Percentiles rank a stretch among this genome's conserved stretches.
phyloP scores from a whole-genome alignment of 2,797 vertebrate species.

The Cyprinodon diabolis region DNA sequence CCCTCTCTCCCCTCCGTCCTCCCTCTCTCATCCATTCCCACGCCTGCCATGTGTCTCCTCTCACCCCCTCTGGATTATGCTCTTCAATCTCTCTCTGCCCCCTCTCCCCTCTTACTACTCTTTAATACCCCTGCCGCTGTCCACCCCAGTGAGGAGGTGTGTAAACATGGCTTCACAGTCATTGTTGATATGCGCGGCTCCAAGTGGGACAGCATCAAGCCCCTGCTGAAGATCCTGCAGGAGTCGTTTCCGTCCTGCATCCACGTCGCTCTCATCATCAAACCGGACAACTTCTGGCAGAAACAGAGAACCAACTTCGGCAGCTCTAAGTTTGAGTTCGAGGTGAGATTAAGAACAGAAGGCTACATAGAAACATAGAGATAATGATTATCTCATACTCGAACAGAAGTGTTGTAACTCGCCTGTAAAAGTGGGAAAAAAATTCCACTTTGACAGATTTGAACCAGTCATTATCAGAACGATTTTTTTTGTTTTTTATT shows the following conservation, averaged over 20 bases:
- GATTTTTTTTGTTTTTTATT: conserved; percentile 32
- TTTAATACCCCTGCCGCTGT: conserved; percentile 78
- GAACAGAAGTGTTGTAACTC: background rate
- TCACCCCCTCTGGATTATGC: conserved; percentile 57
- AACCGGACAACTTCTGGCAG: conserved; percentile 99
- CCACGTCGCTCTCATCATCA: conserved; percentile 98
- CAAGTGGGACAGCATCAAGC: conserved; percentile 99
- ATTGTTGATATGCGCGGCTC: conserved; percentile 99
- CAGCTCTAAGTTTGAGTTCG: conserved; percentile 99
- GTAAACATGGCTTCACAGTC: conserved; percentile 95
- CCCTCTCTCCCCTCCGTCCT: conserved; percentile 27
- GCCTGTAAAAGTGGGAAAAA: conserved; percentile 2
- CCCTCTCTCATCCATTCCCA: conserved; percentile 72
- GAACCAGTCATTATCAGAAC: conserved; percentile 36
- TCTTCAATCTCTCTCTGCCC: conserved; percentile 37
- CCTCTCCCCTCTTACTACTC: conserved; percentile 7
- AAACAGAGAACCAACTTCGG: conserved; percentile 99
- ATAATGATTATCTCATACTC: background rate
- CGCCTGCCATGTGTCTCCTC: conserved; percentile 50
- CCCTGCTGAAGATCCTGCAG: conserved; percentile 97
- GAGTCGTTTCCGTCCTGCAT: conserved; percentile 98
- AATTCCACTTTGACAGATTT: background rate
- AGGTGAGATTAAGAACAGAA: conserved; percentile 78
- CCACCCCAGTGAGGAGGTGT: conserved; percentile 82
- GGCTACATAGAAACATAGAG: background rate